Base-by-base conservation (phyloP, 2,888 invertebrate genomes). In the Drosophila ezoana region DNA sequence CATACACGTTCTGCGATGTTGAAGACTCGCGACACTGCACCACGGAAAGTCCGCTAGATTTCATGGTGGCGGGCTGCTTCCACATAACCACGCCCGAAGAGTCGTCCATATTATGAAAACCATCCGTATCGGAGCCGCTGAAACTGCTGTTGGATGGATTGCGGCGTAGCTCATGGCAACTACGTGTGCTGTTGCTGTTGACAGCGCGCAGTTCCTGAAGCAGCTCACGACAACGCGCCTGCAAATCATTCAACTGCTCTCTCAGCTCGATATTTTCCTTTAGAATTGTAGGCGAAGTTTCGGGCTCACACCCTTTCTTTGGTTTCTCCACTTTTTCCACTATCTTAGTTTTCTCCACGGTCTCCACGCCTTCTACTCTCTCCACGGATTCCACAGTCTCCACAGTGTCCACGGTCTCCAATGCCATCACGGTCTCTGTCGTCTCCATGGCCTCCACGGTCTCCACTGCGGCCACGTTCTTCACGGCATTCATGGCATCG, bases 171-270 rank as follows among this genome's bases (percentile, higher is more conserved):
- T 40, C 56, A 3, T 38, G 53, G 8, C 20, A 10, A 18, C 47
- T 47, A 18, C 18, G 9, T 13, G 23, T 49, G 1, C 0, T 16
- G 8, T 23, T 23, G 14, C 47, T 59, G 6, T 65, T 53, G n/a
- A 38, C 58, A 13, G 38, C 11, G 5, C 57, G 62, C n/a, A 85
- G 45, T n/a, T 82, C 85, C 5, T 66, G 54, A 3, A 76, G 47
- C 11, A 78, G 40, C 8, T 74, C 62, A 5, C 47, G 37, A 16
- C 67, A 79, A 43, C 73, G 85, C 0, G 23, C 13, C 51, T 76
- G 70, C 38, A 85, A 65, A 8, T 51, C 49, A 32, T 57, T 53
- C 10, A 87, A 52, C 37, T 80, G 71, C 28, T 63, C 63, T 10
- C 28, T 71, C 0, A 84, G 51, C 3, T 69, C 59, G 0, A 28